A percentile compares a stretch with the other conserved stretches of the same genome.
Evolutionary conservation across 1,140 invertebrate genomes (phyloP).

Genomic region (Ceratitis capitata): DNA sequence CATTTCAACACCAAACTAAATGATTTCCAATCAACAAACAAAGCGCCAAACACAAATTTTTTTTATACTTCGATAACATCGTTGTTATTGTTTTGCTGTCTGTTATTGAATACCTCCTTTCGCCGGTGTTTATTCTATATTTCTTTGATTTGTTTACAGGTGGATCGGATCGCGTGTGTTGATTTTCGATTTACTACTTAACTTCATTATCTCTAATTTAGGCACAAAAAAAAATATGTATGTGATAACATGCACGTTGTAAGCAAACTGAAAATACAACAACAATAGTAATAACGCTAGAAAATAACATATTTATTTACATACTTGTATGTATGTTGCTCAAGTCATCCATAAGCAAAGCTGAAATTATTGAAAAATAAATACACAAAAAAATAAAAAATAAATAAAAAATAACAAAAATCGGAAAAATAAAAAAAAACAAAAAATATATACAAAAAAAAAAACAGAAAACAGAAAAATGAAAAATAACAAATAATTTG

Average conservation of each 20-base stretch:
- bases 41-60: not conserved
- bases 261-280: not conserved
- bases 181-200: slow-evolving; percentile 30
- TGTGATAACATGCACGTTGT: not conserved
- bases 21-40: not conserved
- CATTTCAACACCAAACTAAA: not conserved
- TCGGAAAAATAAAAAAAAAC: not conserved
- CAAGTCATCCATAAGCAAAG: not conserved
- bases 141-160: slow-evolving; percentile 15
- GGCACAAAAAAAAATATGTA: no score
- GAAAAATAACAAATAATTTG: not conserved
- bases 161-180: slow-evolving; percentile 27
- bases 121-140: not conserved
- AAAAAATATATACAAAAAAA: not conserved
- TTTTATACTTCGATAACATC: not conserved
- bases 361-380: no score
- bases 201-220: slow-evolving; percentile 14
- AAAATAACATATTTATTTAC: not conserved
- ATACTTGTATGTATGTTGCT: not conserved
- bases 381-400: not conserved
- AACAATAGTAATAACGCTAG: not conserved
- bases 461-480: not conserved
- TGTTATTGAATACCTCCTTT: not conserved
- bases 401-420: not conserved
- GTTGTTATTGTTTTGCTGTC: not conserved